Evolutionary conservation across 2,888 invertebrate genomes (phyloP), one percentile per base, ranked within the genome.

Genomic region (Lepidonotus clava): DNA sequence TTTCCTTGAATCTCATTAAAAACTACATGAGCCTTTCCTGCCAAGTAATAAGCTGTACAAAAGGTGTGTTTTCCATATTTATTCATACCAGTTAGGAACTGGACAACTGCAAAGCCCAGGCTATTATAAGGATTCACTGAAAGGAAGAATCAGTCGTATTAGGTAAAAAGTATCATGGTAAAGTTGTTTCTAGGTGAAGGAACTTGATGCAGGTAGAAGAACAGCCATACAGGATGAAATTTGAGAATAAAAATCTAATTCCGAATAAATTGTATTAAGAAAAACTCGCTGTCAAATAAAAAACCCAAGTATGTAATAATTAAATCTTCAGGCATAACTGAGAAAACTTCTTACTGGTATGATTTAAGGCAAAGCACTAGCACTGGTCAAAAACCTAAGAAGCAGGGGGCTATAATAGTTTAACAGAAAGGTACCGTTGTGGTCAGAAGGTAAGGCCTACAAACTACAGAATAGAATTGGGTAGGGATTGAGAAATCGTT

Each of bases 391-490:
- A n/a, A 71, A 36, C 71, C 71, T 71, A 71, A n/a, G 24, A 71
- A 71, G 71, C 71, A 71, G 28, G 28, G 61, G 28, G n/a, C 11
- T 38, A 71, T 38, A 36, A 71, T 11, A 71, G 71, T 36, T 71
- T 18, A 38, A 71, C 36, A 71, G 71, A 71, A 71, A 71, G n/a
- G 71, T 34, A 21, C 36, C 38, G 34, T 56, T 71, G 71, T 71
- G 11, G 18, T 46, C 8, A 46, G 46, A 71, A 71, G 71, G 24
- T 38, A 71, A 24, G 36, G n/a, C 71, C 71, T 71, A 71, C 71
- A 71, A 71, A 71, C 71, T 71, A 71, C 36, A 71, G 71, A 71
- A 38, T 71, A 71, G 71, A 38, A 71, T 71, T 71, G 71, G 71
- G 71, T 34, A 34, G 71, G 71, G 71, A 71, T 71, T 71, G 71